Base-by-base conservation (phyloP, 2,113 vertebrate genomes). In the Asarcornis scutulata region DNA sequence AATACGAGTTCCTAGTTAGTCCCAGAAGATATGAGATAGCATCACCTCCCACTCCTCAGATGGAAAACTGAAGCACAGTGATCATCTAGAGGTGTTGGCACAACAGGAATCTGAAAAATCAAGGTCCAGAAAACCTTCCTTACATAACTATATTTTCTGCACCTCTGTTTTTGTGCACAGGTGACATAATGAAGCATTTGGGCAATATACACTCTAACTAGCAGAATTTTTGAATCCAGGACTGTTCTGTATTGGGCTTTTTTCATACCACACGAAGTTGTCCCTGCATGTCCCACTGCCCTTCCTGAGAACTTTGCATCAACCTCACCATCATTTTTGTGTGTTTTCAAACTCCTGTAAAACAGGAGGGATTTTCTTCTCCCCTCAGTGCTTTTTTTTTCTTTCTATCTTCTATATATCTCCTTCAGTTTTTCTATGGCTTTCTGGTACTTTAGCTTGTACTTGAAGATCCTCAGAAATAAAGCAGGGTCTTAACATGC, bases 141-240 rank as follows among this genome's bases (percentile, higher is more conserved):
- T 46, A 64, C 2, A 3, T 20, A 69, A 26, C 6, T 8, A 12
- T 9, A 50, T 60, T 48, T 60, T 9, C 44, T 53, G 17, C 38
- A 83, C 48, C 36, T 46, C 27, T 0, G 1, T 7, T 91, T 84
- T 55, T 66, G 56, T 69, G 53, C 22, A 10, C 34, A 68, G 40
- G 17, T 68, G 53, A 34, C 6, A 32, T 36, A 40, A 52, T 21
- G 21, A 25, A n/a, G 17, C 17, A 6, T 55, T 38, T 83, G 53
- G 16, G 21, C 27, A 27, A 26, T 1, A 0, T 7, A 31, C 7
- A 4, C 17, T 55, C 17, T 38, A 1, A 5, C 31, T 9, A 13
- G 31, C 56, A 52, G 25, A 56, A 76, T 5, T 73, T 75, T 63
- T 32, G 4, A 38, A 44, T n/a, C 5, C 2, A 0, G 6, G 9